Evolutionary conservation across 2,113 vertebrate species (phyloP), one percentile per base, ranked within the genome.

Genomic region (Microcebus jonahi): DNA sequence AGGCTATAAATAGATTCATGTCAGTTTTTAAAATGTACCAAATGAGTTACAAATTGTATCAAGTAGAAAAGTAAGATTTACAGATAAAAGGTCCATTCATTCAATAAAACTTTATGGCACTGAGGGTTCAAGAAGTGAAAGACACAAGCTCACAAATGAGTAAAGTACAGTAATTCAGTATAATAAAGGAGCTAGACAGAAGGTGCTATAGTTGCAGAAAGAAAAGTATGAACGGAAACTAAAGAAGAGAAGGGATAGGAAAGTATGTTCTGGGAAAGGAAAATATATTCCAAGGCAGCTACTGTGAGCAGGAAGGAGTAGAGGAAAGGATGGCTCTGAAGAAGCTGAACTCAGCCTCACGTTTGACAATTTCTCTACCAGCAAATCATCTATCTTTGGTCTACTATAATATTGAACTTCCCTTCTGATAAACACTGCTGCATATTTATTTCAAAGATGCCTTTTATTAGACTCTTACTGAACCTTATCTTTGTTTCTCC

Each of bases 41-140:
- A n/a, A 3, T 82, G 36, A 93, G 75, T 81, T 95, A 91, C 39
- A 93, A 73, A 57, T 79, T 86, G 42, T 59, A 88, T 77, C 68
- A 86, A 88, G 57, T 71, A 80, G 48, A 80, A 90, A 71, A 70
- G 34, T 11, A 85, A 89, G 61, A 88, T 76, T 68, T 84, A 84
- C 15, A 90, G 90, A 73, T 36, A 61, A 55, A 91, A 90, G 21
- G 39, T 23, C 11, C 48, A 84, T 80, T 91, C 20, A 45, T 68
- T 90, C 14, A 55, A 61, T 9, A 57, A 90, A 75, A 85, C 70
- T 61, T 29, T 50, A 67, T 65, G 39, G 45, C 21, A 5, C 17
- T n/a, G 13, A 31, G 39, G 53, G 20, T 81, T 84, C 3, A 21
- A 77, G 45, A 81, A 76, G 50, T 57, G 53, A 75, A 85, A 93